A percentile compares a stretch with the other conserved stretches of the same genome.
Evolutionary conservation across 2,888 invertebrate species (phyloP).

Genomic region (Leptopilina syphax): DNA sequence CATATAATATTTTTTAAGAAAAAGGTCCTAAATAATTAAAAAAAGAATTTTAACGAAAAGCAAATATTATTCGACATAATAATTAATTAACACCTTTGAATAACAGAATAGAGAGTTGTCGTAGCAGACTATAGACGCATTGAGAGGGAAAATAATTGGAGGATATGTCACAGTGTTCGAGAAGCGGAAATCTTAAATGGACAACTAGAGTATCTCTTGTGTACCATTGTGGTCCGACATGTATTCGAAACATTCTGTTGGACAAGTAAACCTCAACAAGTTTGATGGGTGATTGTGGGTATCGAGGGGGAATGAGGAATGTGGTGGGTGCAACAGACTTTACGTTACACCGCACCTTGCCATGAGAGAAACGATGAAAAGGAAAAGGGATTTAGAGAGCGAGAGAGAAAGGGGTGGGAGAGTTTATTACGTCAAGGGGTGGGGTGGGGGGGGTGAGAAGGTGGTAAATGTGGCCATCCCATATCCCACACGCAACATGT

Average conservation of each 20-base stretch:
- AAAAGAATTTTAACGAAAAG: no score
- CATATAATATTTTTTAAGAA: no score
- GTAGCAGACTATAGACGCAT: not conserved
- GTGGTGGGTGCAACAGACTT: constrained; percentile 47
- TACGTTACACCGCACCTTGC: constrained; percentile 43
- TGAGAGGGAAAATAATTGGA: not conserved
- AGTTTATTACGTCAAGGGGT: constrained; percentile 11
- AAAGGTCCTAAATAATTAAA: no score
- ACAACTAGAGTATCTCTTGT: not conserved
- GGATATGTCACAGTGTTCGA: not conserved
- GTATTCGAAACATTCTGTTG: constrained; percentile 43
- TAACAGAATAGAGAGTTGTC: not conserved
- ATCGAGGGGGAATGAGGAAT: constrained; percentile 4
- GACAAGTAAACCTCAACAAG: constrained; percentile 53
- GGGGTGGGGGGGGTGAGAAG: constrained; percentile 40
- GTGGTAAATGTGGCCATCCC: constrained; percentile 48
- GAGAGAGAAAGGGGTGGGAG: not conserved
- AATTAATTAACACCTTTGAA: no score
- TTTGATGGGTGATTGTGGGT: constrained; percentile 38
- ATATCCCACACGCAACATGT: constrained; percentile 59
- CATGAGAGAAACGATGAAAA: constrained; percentile 37
- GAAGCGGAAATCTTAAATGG: constrained; percentile 18
- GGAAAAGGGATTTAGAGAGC: constrained; percentile 24
- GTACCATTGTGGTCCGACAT: constrained; percentile 3
- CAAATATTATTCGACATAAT: no score